These are phyloP conservation scores for Macrobrachium rosenbergii DNA, from an alignment of 1,140 invertebrate genomes.

Conservation along the genomic window DNA sequence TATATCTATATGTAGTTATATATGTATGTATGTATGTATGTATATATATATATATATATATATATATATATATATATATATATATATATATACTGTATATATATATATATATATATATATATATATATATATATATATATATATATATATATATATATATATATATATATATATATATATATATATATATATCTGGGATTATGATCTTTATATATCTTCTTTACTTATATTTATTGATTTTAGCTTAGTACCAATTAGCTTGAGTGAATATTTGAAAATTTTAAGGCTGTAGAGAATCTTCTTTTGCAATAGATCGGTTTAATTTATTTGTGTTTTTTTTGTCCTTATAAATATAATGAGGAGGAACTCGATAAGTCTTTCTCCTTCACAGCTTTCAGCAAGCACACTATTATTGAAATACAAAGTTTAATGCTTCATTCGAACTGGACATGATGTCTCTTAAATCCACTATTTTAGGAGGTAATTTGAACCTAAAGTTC, in stretches of 20 bases:
- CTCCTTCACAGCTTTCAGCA: too few relatives aligned
- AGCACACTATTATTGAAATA: too few relatives aligned
- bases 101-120: conserved; percentile 19
- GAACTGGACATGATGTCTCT: too few relatives aligned
- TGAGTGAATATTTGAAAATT: background rate
- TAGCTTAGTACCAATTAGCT: background rate
- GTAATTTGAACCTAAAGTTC: too few relatives aligned
- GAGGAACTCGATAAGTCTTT: too few relatives aligned
- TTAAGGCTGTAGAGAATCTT: background rate
- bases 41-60: conserved; percentile 19
- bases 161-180: conserved; percentile 7
- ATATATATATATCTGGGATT: too few relatives aligned
- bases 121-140: conserved; percentile 20
- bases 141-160: conserved; percentile 22
- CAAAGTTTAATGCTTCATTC: too few relatives aligned
- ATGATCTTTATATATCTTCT: background rate
- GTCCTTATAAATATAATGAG: too few relatives aligned
- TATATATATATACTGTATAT: background rate
- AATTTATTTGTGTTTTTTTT: too few relatives aligned
- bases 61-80: conserved; percentile 19
- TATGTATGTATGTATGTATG: background rate
- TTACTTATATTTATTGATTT: background rate
- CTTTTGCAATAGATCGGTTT: background rate
- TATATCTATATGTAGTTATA: background rate
- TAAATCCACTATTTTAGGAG: too few relatives aligned